These are phyloP conservation scores for Apodemus speciosus DNA, from an alignment of 2,113 vertebrate species.

Conservation along the genomic window DNA sequence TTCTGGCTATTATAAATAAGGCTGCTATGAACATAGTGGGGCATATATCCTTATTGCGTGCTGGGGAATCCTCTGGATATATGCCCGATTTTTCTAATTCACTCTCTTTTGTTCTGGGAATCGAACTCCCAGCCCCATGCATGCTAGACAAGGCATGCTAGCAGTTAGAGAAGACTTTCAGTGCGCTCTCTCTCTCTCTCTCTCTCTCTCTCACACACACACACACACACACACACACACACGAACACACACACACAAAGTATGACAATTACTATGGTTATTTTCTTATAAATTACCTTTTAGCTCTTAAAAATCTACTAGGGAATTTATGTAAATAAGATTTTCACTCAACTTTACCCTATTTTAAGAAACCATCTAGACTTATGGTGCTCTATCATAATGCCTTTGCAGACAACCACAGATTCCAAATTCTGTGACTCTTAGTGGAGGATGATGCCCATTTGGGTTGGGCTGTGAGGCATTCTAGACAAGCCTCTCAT, in stretches of 20 bases:
- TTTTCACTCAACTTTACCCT: conserved; percentile 38
- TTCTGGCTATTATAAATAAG: too few relatives aligned
- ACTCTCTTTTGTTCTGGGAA: too few relatives aligned
- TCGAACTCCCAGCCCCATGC: too few relatives aligned
- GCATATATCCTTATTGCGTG: too few relatives aligned
- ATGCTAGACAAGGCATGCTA: too few relatives aligned
- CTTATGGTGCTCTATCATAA: neutral
- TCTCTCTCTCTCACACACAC: too few relatives aligned
- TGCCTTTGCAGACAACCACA: conserved; percentile 24
- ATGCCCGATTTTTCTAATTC: too few relatives aligned
- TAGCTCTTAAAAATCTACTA: conserved; percentile 46
- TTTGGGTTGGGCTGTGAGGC: conserved; percentile 26
- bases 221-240: too few relatives aligned
- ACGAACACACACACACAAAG: neutral
- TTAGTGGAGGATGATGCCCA: conserved; percentile 38
- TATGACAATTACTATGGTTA: neutral
- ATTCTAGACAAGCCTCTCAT: conserved; percentile 52
- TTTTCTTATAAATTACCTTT: conserved; percentile 48
- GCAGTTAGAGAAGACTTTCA: too few relatives aligned
- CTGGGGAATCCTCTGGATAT: too few relatives aligned
- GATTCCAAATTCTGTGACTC: conserved; percentile 46
- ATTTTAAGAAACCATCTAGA: conserved; percentile 49
- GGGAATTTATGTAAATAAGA: conserved; percentile 37
- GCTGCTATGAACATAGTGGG: too few relatives aligned
- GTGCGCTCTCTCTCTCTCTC: too few relatives aligned